phyloP scores from a whole-genome alignment of 2,888 invertebrate species.

The Allolobophora icterica region DNA sequence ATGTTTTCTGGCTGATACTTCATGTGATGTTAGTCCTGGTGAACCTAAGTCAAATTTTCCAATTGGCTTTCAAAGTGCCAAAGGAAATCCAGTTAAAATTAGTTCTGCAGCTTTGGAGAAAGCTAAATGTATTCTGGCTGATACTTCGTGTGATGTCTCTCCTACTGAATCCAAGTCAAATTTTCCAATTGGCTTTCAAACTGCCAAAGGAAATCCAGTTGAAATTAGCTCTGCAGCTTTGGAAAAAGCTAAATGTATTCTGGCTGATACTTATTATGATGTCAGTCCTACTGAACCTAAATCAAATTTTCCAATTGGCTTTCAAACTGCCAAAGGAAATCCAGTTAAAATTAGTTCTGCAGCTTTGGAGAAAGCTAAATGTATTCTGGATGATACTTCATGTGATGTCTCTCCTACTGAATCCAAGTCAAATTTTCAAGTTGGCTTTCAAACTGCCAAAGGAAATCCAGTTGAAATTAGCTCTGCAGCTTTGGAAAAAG shows the following conservation, averaged over 20 bases:
- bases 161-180: neutral
- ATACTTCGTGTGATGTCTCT: neutral
- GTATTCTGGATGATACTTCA: neutral
- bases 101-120: constrained; percentile 12
- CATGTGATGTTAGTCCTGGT: neutral
- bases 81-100: constrained; percentile 15
- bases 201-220: neutral
- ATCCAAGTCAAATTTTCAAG: neutral
- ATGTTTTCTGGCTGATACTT: neutral
- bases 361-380: constrained; percentile 1
- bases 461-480: neutral
- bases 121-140: neutral
- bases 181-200: constrained; percentile 22
- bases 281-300: neutral
- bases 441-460: neutral
- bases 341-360: constrained; percentile 5
- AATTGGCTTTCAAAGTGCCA: neutral
- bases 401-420: neutral
- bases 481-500: neutral
- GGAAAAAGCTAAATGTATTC: neutral
- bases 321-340: neutral
- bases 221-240: constrained; percentile 18
- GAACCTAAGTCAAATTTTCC: neutral
- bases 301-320: neutral
- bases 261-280: neutral